Conservation (phyloP, 2,888 invertebrate genomes). For the Chirona hameri region DNA sequence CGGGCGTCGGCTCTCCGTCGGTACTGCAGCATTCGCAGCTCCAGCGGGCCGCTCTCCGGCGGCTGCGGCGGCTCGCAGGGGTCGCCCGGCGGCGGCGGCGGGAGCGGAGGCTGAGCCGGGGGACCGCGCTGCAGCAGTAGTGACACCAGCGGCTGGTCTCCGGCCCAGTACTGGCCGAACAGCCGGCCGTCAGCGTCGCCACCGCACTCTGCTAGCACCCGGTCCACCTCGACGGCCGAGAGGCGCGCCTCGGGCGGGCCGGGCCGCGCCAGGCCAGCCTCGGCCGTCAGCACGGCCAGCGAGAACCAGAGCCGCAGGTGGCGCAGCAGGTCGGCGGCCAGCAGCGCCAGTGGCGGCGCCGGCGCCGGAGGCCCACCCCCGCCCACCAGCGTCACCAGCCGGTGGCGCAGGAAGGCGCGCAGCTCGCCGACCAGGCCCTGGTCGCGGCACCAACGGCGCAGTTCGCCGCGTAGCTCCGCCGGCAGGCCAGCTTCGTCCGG, state of each 20-base stretch:
- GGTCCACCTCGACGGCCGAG: background rate
- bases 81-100: background rate
- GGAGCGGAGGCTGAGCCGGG: background rate
- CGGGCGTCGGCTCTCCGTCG: background rate
- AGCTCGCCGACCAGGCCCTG: conserved; percentile 23
- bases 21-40: background rate
- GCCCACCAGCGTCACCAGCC: background rate
- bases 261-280: background rate
- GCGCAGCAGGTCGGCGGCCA: conserved; percentile 22
- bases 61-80: background rate
- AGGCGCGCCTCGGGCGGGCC: background rate
- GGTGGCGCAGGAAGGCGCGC: conserved; percentile 9
- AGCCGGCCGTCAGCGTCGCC: background rate
- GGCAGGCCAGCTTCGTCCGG: background rate
- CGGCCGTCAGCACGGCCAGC: background rate
- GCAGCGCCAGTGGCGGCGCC: conserved; percentile 1
- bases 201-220: background rate
- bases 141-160: background rate
- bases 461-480: background rate
- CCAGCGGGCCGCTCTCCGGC: background rate
- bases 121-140: background rate
- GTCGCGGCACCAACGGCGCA: conserved; percentile 6
- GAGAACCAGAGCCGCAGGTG: conserved; percentile 11
- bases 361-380: background rate
- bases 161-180: background rate